Conservation (phyloP, 2,888 invertebrate genomes). For the Drosophila austrosaltans region DNA sequence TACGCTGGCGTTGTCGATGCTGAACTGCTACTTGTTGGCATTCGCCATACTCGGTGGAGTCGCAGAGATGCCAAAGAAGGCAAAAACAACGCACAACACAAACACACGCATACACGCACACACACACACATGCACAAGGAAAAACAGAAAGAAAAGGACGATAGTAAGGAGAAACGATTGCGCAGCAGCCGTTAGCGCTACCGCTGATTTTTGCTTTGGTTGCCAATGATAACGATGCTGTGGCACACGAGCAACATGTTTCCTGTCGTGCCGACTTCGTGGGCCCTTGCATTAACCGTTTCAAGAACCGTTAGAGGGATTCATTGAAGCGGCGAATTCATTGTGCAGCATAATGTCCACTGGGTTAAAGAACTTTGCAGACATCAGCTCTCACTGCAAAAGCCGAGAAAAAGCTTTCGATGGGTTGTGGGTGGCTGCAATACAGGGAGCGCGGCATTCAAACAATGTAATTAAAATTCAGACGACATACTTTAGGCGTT, state of each 20-base stretch:
- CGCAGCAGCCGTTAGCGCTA: not conserved
- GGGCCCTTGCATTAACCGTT: not conserved
- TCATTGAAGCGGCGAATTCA: not conserved
- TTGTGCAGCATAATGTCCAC: not conserved
- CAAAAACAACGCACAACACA: constrained; percentile 6
- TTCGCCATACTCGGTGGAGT: constrained; percentile 26
- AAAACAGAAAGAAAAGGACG: not conserved
- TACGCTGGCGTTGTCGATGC: constrained; percentile 74
- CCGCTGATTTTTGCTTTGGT: constrained; percentile 3
- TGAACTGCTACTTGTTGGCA: constrained; percentile 76
- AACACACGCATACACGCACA: not conserved
- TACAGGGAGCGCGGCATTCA: not conserved
- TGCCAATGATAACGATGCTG: constrained; percentile 9
- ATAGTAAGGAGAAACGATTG: not conserved
- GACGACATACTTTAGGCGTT: not conserved
- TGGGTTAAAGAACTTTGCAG: constrained; percentile 2
- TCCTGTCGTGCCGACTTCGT: not conserved
- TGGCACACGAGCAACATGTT: constrained; percentile 10
- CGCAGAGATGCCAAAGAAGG: constrained; percentile 9
- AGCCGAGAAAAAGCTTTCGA: constrained; percentile 5
- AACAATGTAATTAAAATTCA: not conserved
- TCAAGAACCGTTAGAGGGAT: not conserved
- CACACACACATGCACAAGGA: not conserved
- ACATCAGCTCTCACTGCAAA: not conserved
- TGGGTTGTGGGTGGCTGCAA: not conserved